Base-by-base conservation (phyloP, 1,140 invertebrate genomes). In the Drosophila tropicalis region DNA sequence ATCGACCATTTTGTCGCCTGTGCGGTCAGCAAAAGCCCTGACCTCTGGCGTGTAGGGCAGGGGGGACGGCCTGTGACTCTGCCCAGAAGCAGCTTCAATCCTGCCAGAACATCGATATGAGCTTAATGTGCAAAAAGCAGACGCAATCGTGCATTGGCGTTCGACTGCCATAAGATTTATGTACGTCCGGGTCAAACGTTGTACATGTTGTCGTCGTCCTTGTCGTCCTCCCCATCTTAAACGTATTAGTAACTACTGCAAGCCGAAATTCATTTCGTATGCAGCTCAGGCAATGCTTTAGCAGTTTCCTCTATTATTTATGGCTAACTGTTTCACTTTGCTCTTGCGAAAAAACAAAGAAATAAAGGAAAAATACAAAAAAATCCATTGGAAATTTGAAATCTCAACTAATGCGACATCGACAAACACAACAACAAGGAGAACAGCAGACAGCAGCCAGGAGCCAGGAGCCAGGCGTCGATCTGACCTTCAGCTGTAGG, bases 221-320 rank as follows among this genome's bases (percentile, higher is more conserved):
- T 2, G 44, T 19, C 44, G 7, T 47, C 7, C 80, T 84, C 84
- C 84, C 81, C 85, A 89, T 89, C 84, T 89, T 89, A 90, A 89
- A 89, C 85, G 84, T 89, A 89, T 89, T 89, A 89, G 84, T 69
- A 65, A 79, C 62, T 67, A 79, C 62, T 67, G 67, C 68, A 67
- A 65, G 70, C n/a, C 29, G 22, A 51, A 60, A 12, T 72, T 81
- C 84, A 89, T 89, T 89, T 84, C 57, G 84, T 84, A 89, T 89
- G 84, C 84, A 89, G 80, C 77, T 70, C 84, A 74, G 76, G 84
- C 73, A 64, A 77, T 82, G 69, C 79, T 86, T 87, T 78, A 89
- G 84, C 84, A 84, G 83, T 87, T 87, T 89, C 80, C 80, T 81
- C 72, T 84, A 84, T 89, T 84, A 87, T 89, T 89, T 89, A 87